These are phyloP conservation scores for Phyllotreta striolata DNA, from an alignment of 2,888 invertebrate genomes.

Conservation along the genomic window DNA sequence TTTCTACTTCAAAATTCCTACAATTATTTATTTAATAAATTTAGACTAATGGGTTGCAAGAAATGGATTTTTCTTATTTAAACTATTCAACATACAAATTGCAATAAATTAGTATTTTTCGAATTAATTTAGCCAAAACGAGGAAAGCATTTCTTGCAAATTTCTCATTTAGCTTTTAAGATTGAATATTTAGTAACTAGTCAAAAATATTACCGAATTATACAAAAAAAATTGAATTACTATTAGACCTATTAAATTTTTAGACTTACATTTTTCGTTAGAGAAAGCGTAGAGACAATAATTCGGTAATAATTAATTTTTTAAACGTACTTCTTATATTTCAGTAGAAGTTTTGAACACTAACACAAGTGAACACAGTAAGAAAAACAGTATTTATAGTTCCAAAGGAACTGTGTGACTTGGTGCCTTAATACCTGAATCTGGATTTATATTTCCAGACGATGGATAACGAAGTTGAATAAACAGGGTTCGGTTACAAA, in stretches of 20 bases:
- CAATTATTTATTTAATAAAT: neutral
- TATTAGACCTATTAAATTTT: neutral
- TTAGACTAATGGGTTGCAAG: constrained; percentile 4
- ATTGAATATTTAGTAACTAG: constrained; percentile 15
- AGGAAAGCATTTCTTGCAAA: constrained; percentile 11
- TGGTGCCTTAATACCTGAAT: constrained; percentile 50
- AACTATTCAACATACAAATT: neutral
- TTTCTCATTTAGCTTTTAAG: neutral
- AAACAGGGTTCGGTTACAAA: constrained; percentile 43
- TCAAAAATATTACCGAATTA: constrained; percentile 26
- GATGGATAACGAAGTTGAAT: constrained; percentile 41
- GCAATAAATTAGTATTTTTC: neutral
- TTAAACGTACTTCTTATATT: constrained; percentile 38
- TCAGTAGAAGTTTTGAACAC: constrained; percentile 45
- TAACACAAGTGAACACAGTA: constrained; percentile 45
- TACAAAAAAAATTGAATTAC: neutral
- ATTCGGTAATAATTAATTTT: constrained; percentile 36
- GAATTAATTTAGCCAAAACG: neutral
- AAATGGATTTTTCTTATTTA: neutral
- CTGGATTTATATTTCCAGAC: constrained; percentile 47
- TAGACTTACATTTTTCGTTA: neutral
- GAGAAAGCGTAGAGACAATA: constrained; percentile 8
- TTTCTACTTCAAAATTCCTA: constrained; percentile 15
- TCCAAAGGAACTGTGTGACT: constrained; percentile 54
- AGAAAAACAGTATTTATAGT: constrained; percentile 50